Evolutionary conservation across 2,888 invertebrate species (phyloP), one percentile per base, ranked within the genome.

Genomic region (Oscheius sp.): DNA sequence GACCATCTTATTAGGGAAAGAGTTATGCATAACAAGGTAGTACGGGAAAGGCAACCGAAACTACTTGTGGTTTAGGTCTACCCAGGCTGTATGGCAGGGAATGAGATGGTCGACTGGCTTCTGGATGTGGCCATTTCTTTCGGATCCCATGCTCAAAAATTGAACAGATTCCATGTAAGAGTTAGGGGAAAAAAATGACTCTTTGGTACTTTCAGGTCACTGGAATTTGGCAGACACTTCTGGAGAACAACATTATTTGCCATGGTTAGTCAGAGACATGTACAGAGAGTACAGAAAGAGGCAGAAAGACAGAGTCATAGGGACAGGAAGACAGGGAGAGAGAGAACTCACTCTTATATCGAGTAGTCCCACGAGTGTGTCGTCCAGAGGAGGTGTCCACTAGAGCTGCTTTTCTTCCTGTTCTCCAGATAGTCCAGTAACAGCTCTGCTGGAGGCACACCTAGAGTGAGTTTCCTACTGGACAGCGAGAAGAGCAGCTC

Each of bases 81-180:
- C 66, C 75, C 81, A 92, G 75, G 93, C 86, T 93, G 93, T 89
- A 93, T 94, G 88, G 93, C 94, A 10, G 94, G 94, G 75, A 93
- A 93, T 0, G 94, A 94, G 89, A 92, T 94, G 90, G 93, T 94
- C 60, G 94, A 94, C 89, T 94, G 94, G 94, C 89, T 94, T 78
- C 90, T 93, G 83, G 92, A 92, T 84, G 91, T 93, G 84, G 92
- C 73, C 32, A 65, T 73, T 42, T 65, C 70, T 33, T 35, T 63
- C n/a, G 70, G 66, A 3, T 33, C 71, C 5, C 35, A 75, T 48
- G 42, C 72, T 32, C 76, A 48, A 63, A 78, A 55, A 66, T 76
- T 75, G 66, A 80, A 47, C 76, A 77, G 73, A 76, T 80, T 68
- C 78, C 84, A 63, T 70, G 75, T 79, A 35, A 58, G 42, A 13